A percentile compares a stretch with the other conserved stretches of the same genome.
phyloP scores from a whole-genome alignment of 2,113 vertebrate species.

The Saguinus midas region DNA sequence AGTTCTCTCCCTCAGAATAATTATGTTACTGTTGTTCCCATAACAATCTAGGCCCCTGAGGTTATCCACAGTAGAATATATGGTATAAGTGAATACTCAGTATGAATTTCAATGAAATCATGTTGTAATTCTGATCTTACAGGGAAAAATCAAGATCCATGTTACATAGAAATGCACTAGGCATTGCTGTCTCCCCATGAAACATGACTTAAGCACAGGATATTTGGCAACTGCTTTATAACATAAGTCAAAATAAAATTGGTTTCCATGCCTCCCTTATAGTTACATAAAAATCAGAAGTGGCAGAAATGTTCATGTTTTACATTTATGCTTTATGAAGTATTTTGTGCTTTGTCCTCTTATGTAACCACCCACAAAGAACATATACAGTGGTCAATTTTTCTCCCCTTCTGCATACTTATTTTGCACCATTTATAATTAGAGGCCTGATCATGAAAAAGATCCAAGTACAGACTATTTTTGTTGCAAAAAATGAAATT shows the following conservation, averaged over 20 bases:
- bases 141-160: neutral
- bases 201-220: slow-evolving; percentile 19
- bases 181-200: slow-evolving; percentile 16
- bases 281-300: slow-evolving; percentile 66
- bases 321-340: slow-evolving; percentile 53
- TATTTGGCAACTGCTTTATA: slow-evolving; percentile 59
- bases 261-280: slow-evolving; percentile 59
- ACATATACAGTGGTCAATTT: slow-evolving; percentile 24
- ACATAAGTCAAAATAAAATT: slow-evolving; percentile 64
- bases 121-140: neutral
- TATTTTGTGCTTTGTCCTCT: slow-evolving; percentile 42
- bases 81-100: neutral
- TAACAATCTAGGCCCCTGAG: neutral
- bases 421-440: slow-evolving; percentile 49
- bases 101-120: neutral
- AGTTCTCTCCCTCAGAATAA: too few species aligned
- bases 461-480: neutral
- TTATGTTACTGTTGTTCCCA: neutral
- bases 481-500: slow-evolving; percentile 8
- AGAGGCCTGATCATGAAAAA: neutral
- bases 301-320: slow-evolving; percentile 30
- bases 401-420: neutral
- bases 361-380: slow-evolving; percentile 63
- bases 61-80: neutral
- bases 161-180: neutral